Evolutionary conservation across 2,113 vertebrate genomes (phyloP).

Genomic region (Ictidomys tridecemlineatus): DNA sequence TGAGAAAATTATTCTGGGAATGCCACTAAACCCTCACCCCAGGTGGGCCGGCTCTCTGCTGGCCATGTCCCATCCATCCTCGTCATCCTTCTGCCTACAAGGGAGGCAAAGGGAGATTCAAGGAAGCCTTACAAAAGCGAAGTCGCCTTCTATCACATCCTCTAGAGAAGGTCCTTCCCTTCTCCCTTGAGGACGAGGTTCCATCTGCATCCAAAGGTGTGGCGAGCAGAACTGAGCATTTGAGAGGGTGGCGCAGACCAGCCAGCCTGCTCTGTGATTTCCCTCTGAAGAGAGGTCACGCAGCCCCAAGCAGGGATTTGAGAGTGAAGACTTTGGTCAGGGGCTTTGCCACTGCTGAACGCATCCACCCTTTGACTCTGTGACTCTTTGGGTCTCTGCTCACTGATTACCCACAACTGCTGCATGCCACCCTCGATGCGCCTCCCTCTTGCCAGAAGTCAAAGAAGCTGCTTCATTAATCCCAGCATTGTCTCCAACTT

Average conservation of each 20-base stretch:
- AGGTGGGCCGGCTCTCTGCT: neutral
- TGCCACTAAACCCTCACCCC: neutral
- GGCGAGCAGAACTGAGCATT: too few species aligned
- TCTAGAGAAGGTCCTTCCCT: neutral
- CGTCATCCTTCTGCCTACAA: neutral
- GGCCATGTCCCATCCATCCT: neutral
- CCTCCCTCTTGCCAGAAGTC: neutral
- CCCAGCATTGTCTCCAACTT: neutral
- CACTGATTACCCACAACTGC: neutral
- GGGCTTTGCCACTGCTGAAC: neutral
- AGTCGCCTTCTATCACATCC: neutral
- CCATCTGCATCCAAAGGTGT: neutral
- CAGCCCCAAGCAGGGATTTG: neutral
- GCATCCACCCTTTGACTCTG: neutral
- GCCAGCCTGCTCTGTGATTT: neutral
- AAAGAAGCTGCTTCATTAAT: neutral
- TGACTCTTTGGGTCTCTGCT: too few species aligned
- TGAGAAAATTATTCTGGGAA: neutral
- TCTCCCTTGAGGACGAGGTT: neutral
- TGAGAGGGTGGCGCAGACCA: too few species aligned
- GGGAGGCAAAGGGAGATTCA: neutral
- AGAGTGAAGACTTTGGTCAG: neutral
- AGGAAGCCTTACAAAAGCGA: neutral
- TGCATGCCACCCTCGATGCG: rapidly evolving
- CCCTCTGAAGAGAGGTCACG: neutral